A percentile compares a stretch with the other conserved stretches of the same genome.
Evolutionary conservation across 37 sponge, comb jelly and placozoan genomes (phyloP).

Genomic region (Halichondria panicea): DNA sequence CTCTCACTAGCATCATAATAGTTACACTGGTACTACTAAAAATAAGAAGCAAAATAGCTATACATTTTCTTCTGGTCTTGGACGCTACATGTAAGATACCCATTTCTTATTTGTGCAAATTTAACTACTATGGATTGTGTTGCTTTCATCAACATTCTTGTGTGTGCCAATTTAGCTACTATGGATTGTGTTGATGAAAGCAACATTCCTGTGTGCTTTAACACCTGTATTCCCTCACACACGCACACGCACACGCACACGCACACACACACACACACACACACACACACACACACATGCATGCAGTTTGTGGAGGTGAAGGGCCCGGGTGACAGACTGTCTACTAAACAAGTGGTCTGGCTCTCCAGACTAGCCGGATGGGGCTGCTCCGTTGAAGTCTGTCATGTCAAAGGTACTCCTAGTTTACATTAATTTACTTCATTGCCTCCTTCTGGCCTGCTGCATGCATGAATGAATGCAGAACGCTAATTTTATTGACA

Average conservation of each 20-base stretch:
- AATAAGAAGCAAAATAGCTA: too few relatives aligned
- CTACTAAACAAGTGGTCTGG: constrained; percentile 76
- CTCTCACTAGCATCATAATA: too few relatives aligned
- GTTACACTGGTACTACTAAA: too few relatives aligned
- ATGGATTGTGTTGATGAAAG: not conserved
- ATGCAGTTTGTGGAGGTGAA: constrained; percentile 87
- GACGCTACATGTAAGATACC: too few relatives aligned
- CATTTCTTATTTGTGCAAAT: too few relatives aligned
- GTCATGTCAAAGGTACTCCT: constrained; percentile 56
- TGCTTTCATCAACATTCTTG: too few relatives aligned
- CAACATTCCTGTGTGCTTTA: not conserved
- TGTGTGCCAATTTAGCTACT: too few relatives aligned
- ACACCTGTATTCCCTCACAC: not conserved
- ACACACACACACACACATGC: not conserved
- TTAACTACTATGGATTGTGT: too few relatives aligned
- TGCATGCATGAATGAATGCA: too few relatives aligned
- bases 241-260: constrained; percentile 9
- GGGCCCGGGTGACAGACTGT: constrained; percentile 75
- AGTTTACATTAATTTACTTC: not conserved
- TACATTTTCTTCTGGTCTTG: too few relatives aligned
- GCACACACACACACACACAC: constrained; percentile 11
- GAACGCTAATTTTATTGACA: too few relatives aligned
- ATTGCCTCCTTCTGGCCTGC: not conserved
- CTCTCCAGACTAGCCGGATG: constrained; percentile 42
- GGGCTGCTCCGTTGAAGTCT: constrained; percentile 71